These are phyloP conservation scores for Hycleus cichorii DNA, from an alignment of 1,140 invertebrate species.

Conservation along the genomic window DNA sequence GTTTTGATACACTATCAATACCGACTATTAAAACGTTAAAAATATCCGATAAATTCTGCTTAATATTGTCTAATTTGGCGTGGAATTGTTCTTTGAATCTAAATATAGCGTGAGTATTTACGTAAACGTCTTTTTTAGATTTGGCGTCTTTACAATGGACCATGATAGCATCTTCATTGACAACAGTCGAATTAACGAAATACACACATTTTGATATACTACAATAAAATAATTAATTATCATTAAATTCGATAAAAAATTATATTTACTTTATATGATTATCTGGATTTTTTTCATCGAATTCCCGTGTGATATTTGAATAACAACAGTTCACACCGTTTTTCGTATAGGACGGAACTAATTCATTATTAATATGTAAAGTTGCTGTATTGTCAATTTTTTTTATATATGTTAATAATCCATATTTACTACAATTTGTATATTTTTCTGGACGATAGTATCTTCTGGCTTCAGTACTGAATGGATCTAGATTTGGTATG, in stretches of 20 bases:
- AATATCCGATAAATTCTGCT: slow-evolving; percentile 4
- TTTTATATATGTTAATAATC: slow-evolving; percentile 31
- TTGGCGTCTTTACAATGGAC: slow-evolving; percentile 40
- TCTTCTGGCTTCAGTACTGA: slow-evolving; percentile 54
- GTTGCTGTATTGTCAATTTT: slow-evolving; percentile 29
- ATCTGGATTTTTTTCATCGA: slow-evolving; percentile 18
- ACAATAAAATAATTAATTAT: slow-evolving; percentile 26
- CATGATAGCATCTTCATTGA: slow-evolving; percentile 40
- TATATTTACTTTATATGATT: slow-evolving; percentile 21
- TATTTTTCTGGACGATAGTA: slow-evolving; percentile 52
- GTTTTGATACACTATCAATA: slow-evolving; percentile 70
- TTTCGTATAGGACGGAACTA: slow-evolving; percentile 23
- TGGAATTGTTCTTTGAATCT: slow-evolving; percentile 31
- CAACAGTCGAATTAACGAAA: slow-evolving; percentile 40
- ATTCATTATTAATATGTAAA: slow-evolving; percentile 25
- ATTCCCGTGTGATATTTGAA: slow-evolving; percentile 18
- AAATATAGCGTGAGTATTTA: slow-evolving; percentile 47
- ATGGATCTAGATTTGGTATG: slow-evolving; percentile 61
- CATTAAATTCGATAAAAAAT: background rate
- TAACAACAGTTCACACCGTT: slow-evolving; percentile 25
- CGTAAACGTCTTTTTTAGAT: slow-evolving; percentile 40
- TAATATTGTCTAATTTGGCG: slow-evolving; percentile 14
- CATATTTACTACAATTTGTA: slow-evolving; percentile 46
- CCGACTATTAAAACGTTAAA: slow-evolving; percentile 64
- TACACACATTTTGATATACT: slow-evolving; percentile 40